These are phyloP conservation scores for Calameuta pallipes DNA, from an alignment of 2,888 invertebrate species.

Conservation along the genomic window DNA sequence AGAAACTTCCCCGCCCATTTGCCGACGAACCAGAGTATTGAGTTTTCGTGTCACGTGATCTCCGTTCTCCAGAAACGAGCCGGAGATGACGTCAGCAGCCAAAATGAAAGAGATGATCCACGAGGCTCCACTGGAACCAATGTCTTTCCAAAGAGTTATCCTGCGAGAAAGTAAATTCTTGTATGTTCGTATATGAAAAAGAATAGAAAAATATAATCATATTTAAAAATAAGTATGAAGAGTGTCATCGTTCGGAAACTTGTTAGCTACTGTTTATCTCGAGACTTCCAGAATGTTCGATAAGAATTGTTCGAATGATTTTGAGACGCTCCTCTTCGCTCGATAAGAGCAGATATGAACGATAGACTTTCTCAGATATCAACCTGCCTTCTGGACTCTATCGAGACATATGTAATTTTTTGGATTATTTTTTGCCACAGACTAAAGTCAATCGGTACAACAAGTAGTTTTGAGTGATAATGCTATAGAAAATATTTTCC, in stretches of 20 bases:
- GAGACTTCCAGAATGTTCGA: not conserved
- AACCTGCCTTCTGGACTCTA: not conserved
- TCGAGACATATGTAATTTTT: not conserved
- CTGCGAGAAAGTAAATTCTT: not conserved
- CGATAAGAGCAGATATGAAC: not conserved
- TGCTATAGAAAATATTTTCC: not conserved
- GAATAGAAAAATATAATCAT: not conserved
- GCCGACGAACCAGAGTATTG: conserved; percentile 35
- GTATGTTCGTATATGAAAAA: not conserved
- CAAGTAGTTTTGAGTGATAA: not conserved
- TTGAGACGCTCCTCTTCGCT: not conserved
- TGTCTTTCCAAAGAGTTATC: not conserved
- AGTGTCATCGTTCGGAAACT: not conserved
- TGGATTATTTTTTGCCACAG: not conserved
- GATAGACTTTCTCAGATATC: not conserved
- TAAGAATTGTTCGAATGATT: not conserved
- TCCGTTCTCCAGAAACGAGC: conserved; percentile 44
- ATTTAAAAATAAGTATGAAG: not conserved
- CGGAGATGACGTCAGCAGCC: conserved; percentile 22
- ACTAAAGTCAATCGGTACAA: not conserved
- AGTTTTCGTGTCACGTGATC: conserved; percentile 47
- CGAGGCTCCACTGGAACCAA: not conserved
- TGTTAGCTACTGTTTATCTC: not conserved
- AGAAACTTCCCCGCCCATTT: conserved; percentile 34
- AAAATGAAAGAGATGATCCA: not conserved